Evolutionary conservation across 1,140 invertebrate species (phyloP), one percentile per base, ranked within the genome.

Genomic region (Drosophila serrata): DNA sequence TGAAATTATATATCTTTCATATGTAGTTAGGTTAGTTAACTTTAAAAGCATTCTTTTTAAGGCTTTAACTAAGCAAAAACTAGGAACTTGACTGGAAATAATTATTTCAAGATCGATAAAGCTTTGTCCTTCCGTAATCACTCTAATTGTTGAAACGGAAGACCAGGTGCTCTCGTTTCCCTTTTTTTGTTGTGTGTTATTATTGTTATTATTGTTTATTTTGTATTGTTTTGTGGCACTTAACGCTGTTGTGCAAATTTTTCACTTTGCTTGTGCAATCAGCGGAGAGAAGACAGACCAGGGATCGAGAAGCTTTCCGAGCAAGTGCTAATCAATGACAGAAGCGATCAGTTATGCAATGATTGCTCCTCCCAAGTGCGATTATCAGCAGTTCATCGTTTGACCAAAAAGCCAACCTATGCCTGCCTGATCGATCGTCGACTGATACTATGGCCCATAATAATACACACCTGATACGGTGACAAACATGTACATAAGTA

Each of bases 311-410:
- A 35, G 13, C 68, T 43, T 70, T 61, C 56, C 56, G 46, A 17
- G 46, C 70, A 82, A 82, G 81, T 82, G 70, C 70, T 82, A 79
- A 82, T 82, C 80, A 86, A 87, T 87, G 79, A 86, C 75, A 86
- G 58, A 62, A 87, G 46, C 63, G 57, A 73, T 60, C 63, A 17
- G 43, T 84, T 85, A 76, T 74, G 82, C 58, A 86, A 84, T 24
- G 48, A 33, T 31, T 39, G 48, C 40, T 68, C 29, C 35, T 15
- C 17, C 29, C 27, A 40, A 37, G 11, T 42, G 29, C 31, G 55
- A 74, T 35, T 76, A 76, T 76, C 74, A 76, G 73, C 33, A 76
- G 73, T 45, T 75, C 51, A 75, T 56, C 70, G 49, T 59, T 73
- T 51, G 56, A 72, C 55, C 37, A 72, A 58, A 68, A 60, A 11